Evolutionary conservation across 1,140 invertebrate genomes (phyloP), one percentile per base, ranked within the genome.

Genomic region (Anoplolepis gracilipes): DNA sequence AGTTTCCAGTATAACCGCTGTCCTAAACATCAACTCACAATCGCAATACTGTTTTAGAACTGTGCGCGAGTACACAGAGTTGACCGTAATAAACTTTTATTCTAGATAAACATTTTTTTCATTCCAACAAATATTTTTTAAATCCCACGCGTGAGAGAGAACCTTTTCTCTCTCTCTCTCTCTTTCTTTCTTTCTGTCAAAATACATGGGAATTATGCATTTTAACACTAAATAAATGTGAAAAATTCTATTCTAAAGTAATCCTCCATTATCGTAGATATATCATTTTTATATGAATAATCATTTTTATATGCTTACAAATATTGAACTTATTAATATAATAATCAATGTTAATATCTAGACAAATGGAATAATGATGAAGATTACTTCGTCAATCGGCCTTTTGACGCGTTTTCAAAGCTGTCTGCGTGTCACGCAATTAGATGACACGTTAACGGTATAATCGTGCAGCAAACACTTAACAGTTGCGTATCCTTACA

Each of bases 1-100:
- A 82, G 78, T 73, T 82, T 82, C 36, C 53, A 42, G 36, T 28
- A 59, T 73, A 73, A 70, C 77, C 64, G 11, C 65, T 82, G 30
- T 22, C 67, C 78, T 72, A 72, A 72, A 81, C 78, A 72, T 81
- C 78, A 53, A 70, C 65, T 10, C 25, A 39, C 36, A 36, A n/a
- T 81, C 22, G 39, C 1, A 36, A 42, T 13, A 59, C n/a, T 81
- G 33, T 81, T 72, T n/a, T 33, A 28, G 49, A 72, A 81, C 30
- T 70, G 65, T 22, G 67, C 7, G 36, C 22, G 11, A 46, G 36
- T 30, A 33, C 36, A n/a, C 42, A 33, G n/a, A 39, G 6, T 46
- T 82, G 25, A 81, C 53, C 7, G 3, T 11, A 46, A 33, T 33
- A 46, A 72, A 82, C 53, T 82, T 61, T 25, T 6, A 8, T 42